A percentile compares a stretch with the other conserved stretches of the same genome.
Conservation (phyloP, 2,113 vertebrate species). For the Bufo gargarizans region DNA sequence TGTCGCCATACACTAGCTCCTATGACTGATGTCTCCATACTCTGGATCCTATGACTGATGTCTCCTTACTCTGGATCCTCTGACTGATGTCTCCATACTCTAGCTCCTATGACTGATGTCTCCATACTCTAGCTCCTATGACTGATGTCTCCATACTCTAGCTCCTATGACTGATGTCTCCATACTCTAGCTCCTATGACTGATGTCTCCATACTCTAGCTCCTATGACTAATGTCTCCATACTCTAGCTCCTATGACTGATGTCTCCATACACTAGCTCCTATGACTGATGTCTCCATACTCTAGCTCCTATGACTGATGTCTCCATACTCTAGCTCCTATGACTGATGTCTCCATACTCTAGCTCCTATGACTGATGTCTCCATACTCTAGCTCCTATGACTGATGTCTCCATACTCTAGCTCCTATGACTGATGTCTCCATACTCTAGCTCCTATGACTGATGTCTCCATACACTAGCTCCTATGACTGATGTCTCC, state of each 20-base stretch:
- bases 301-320: too few relatives aligned
- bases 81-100: not conserved
- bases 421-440: not conserved
- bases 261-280: not conserved
- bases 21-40: not conserved
- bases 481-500: not conserved
- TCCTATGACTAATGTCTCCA: not conserved
- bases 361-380: not conserved
- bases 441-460: not conserved
- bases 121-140: not conserved
- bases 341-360: too few relatives aligned
- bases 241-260: not conserved
- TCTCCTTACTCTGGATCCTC: not conserved
- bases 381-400: not conserved
- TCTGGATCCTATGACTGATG: not conserved
- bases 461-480: not conserved
- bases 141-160: not conserved
- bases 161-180: not conserved
- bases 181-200: too few relatives aligned
- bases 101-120: not conserved
- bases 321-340: not conserved
- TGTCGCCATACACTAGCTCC: not conserved
- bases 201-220: not conserved
- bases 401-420: too few relatives aligned
- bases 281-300: not conserved